phyloP scores from a whole-genome alignment of 2,888 invertebrate genomes.

The Eristalis pertinax region DNA sequence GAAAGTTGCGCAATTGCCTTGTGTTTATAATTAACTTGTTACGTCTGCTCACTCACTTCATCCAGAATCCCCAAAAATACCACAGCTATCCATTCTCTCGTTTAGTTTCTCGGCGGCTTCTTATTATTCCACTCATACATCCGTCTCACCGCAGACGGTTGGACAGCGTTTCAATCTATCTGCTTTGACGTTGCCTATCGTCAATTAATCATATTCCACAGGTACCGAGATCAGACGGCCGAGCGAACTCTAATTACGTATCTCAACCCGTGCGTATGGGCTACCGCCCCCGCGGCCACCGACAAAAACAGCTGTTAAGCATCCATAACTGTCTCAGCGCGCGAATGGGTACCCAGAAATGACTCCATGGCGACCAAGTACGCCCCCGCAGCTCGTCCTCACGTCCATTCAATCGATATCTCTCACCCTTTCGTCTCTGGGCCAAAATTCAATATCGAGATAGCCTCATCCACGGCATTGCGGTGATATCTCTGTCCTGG shows the following conservation, averaged over 20 bases:
- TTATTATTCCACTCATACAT: not conserved
- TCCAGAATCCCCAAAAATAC: not conserved
- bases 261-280: constrained; percentile 28
- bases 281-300: not conserved
- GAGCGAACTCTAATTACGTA: constrained; percentile 4
- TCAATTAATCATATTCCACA: constrained; percentile 2
- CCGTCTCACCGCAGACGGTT: not conserved
- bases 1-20: not conserved
- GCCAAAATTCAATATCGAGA: constrained; percentile 26
- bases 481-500: constrained; percentile 6
- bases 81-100: not conserved
- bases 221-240: constrained; percentile 13
- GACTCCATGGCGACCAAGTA: not conserved
- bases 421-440: not conserved
- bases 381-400: not conserved
- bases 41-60: not conserved
- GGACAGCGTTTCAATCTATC: not conserved
- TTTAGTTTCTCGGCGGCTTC: not conserved
- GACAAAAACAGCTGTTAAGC: constrained; percentile 2
- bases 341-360: not conserved
- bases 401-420: not conserved
- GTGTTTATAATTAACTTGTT: not conserved
- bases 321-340: not conserved
- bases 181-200: not conserved
- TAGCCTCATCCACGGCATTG: not conserved